Base-by-base conservation (phyloP, 2,797 vertebrate genomes). In the Crenichthys baileyi region DNA sequence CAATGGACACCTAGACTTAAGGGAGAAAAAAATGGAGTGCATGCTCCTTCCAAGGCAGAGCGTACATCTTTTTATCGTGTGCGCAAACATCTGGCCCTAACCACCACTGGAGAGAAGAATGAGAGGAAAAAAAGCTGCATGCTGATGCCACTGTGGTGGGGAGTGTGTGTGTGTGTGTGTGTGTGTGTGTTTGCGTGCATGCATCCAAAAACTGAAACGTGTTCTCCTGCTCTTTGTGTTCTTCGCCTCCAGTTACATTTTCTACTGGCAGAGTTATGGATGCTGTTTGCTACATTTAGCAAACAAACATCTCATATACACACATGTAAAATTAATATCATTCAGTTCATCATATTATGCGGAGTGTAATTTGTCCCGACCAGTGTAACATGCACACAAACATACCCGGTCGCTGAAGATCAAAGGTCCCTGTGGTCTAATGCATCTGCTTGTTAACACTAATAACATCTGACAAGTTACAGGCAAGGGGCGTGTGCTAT, bases 381-480 rank as follows among this genome's bases (percentile, higher is more conserved):
- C 79, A 56, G 77, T 11, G 31, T 2, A 26, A 2, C 26, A 6
- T 39, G 7, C 56, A 26, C 41, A 58, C 68, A 70, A n/a, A 48
- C 70, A 71, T 48, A 72, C 78, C 55, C 56, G n/a, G 9, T 31
- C 4, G 1, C 53, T 60, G 79, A 77, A 90, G 80, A 87, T 91
- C 90, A 92, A 90, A 91, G 90, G 79, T 80, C 79, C 84, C 76
- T 53, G 80, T 80, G 80, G 87, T 74, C 70, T 72, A 84, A 86
- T 87, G 76, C 78, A 79, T 87, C 86, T 82, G 87, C 90, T 91
- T 86, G 83, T 92, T 90, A 91, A 85, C 65, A 83, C 89, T 92
- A 89, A 94, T 80, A 80, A 80, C 80, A 85, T 1, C 77, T 86
- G 89, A 89, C 85, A 86, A 83, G 18, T 79, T 50, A 80, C 83